Conservation (phyloP, 2,113 vertebrate genomes). For the Donacobius atricapilla region DNA sequence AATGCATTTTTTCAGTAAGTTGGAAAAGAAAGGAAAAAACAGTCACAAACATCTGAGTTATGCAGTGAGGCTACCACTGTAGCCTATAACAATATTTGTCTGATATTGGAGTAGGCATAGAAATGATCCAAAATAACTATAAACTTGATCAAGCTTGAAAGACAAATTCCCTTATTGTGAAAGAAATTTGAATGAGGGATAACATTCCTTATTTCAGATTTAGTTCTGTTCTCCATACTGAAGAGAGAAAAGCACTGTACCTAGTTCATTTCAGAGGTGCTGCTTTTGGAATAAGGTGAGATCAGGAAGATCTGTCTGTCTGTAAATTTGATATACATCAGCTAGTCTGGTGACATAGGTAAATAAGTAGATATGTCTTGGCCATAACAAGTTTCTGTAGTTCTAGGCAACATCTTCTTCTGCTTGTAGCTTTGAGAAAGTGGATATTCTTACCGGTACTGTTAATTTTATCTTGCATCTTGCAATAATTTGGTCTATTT, state of each 20-base stretch:
- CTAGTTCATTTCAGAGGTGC: background rate
- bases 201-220: background rate
- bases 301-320: background rate
- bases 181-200: background rate
- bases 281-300: background rate
- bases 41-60: background rate
- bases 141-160: background rate
- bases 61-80: background rate
- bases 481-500: background rate
- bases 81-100: background rate
- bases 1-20: background rate
- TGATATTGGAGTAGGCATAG: background rate
- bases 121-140: background rate
- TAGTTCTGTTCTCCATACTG: background rate
- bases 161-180: background rate
- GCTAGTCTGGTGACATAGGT: background rate
- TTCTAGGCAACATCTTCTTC: background rate
- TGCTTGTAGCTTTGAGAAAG: background rate
- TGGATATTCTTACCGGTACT: background rate
- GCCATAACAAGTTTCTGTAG: background rate
- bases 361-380: background rate
- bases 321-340: background rate
- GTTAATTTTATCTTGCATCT: background rate
- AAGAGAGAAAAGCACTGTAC: background rate
- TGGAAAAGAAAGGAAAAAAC: background rate